phyloP scores from a whole-genome alignment of 2,113 vertebrate species.

The Melanerpes formicivorus region DNA sequence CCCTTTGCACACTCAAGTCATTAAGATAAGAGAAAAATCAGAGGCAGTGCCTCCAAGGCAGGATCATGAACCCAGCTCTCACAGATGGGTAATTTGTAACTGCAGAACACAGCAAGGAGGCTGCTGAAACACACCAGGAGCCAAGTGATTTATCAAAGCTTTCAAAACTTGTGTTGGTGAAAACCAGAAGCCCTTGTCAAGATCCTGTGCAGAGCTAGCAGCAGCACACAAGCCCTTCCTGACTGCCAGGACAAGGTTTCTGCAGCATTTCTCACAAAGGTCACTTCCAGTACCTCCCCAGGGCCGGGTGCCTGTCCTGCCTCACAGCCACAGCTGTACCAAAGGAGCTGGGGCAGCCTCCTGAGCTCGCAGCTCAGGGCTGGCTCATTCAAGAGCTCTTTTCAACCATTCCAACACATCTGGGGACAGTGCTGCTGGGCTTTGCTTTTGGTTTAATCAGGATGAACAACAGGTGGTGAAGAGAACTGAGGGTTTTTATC shows the following conservation, averaged over 20 bases:
- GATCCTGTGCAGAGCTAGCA: neutral
- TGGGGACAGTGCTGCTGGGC: neutral
- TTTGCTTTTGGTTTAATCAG: neutral
- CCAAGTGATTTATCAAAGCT: neutral
- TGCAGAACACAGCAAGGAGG: neutral
- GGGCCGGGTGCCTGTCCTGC: neutral
- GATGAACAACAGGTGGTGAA: neutral
- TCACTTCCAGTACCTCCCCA: neutral
- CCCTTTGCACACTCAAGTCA: neutral
- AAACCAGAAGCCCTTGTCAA: neutral
- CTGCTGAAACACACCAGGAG: neutral
- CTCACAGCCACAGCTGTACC: neutral
- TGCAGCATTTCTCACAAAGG: neutral
- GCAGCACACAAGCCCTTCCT: accelerated
- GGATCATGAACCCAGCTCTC: neutral
- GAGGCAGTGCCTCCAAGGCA: neutral
- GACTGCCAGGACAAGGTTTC: accelerated
- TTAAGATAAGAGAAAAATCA: neutral
- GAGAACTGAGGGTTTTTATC: neutral
- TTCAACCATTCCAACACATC: neutral
- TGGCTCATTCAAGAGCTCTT: neutral
- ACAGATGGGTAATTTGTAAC: neutral
- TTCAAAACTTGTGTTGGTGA: neutral
- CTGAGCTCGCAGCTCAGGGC: neutral
- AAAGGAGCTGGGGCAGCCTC: neutral